Conservation (phyloP, 2,113 vertebrate genomes). For the Microtus ochrogaster region DNA sequence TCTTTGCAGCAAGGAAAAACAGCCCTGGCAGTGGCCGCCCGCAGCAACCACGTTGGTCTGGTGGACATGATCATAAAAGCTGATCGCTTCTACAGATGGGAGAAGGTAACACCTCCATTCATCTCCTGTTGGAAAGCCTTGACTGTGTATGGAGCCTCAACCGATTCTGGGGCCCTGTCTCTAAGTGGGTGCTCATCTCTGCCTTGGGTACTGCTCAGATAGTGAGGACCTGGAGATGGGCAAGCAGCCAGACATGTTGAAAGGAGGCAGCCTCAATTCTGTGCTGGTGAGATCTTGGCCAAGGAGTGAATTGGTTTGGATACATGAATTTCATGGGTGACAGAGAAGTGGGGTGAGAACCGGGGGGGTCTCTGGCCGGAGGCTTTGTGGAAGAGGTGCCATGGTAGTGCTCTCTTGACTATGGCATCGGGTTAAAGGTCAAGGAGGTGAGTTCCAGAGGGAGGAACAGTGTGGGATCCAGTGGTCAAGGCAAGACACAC, state of each 20-base stretch:
- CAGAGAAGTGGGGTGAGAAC: background rate
- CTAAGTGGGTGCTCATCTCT: background rate
- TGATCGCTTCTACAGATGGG: slow-evolving; percentile 92
- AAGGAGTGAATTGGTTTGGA: background rate
- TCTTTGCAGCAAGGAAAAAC: slow-evolving; percentile 92
- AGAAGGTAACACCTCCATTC: slow-evolving; percentile 86
- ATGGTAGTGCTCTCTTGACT: background rate
- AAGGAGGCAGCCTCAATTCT: background rate
- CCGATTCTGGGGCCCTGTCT: background rate
- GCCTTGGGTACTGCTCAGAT: background rate
- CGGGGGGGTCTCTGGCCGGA: background rate
- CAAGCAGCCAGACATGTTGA: background rate
- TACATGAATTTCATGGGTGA: background rate
- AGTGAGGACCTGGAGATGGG: background rate
- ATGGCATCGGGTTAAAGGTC: background rate
- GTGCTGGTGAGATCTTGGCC: background rate
- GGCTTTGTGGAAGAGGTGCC: background rate
- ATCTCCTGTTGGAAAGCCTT: background rate
- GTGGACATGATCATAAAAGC: slow-evolving; percentile 97
- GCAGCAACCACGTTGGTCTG: slow-evolving; percentile 91
- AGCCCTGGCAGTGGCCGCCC: slow-evolving; percentile 91
- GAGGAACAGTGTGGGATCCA: background rate
- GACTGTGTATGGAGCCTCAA: background rate
- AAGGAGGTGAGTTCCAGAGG: background rate
- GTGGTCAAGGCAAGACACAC: background rate